A percentile compares a stretch with the other conserved stretches of the same genome.
These are phyloP conservation scores for Acipenser oxyrinchus DNA, from an alignment of 2,797 vertebrate genomes.

Conservation along the genomic window DNA sequence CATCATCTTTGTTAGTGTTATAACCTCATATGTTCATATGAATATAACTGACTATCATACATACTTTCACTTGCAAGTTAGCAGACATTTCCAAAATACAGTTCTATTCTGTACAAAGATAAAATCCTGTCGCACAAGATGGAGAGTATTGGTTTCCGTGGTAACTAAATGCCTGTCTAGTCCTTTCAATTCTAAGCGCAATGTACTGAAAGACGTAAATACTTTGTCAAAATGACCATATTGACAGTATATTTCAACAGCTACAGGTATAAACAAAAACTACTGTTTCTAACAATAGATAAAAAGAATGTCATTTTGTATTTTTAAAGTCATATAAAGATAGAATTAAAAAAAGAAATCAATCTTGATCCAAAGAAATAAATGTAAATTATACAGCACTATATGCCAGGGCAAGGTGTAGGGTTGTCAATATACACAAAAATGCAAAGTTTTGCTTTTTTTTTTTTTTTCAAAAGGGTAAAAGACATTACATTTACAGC, in stretches of 20 bases:
- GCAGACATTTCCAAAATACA: slow-evolving; percentile 93
- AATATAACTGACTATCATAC: slow-evolving; percentile 98
- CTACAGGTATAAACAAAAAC: slow-evolving; percentile 86
- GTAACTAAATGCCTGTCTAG: slow-evolving; percentile 69
- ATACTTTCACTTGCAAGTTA: slow-evolving; percentile 89
- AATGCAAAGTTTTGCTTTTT: slow-evolving; percentile 78
- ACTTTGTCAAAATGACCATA: slow-evolving; percentile 70
- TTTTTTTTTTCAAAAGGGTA: slow-evolving; percentile 66
- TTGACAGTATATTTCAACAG: slow-evolving; percentile 77
- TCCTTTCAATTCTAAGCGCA: slow-evolving; percentile 58
- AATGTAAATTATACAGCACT: slow-evolving; percentile 94
- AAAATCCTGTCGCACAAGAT: slow-evolving; percentile 82
- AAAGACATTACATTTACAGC: slow-evolving; percentile 98
- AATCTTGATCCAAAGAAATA: slow-evolving; percentile 80
- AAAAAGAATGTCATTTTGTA: slow-evolving; percentile 49
- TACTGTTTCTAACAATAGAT: slow-evolving; percentile 75
- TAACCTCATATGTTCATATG: slow-evolving; percentile 96
- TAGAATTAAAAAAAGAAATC: slow-evolving; percentile 77
- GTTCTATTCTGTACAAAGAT: slow-evolving; percentile 97
- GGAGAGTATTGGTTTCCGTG: slow-evolving; percentile 64
- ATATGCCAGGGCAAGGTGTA: slow-evolving; percentile 77
- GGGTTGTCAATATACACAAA: slow-evolving; percentile 91
- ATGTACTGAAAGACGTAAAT: slow-evolving; percentile 53
- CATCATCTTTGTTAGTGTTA: slow-evolving; percentile 96
- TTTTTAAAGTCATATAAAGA: slow-evolving; percentile 83